phyloP scores from a whole-genome alignment of 1,140 invertebrate species.

The Monomorium pharaonis region DNA sequence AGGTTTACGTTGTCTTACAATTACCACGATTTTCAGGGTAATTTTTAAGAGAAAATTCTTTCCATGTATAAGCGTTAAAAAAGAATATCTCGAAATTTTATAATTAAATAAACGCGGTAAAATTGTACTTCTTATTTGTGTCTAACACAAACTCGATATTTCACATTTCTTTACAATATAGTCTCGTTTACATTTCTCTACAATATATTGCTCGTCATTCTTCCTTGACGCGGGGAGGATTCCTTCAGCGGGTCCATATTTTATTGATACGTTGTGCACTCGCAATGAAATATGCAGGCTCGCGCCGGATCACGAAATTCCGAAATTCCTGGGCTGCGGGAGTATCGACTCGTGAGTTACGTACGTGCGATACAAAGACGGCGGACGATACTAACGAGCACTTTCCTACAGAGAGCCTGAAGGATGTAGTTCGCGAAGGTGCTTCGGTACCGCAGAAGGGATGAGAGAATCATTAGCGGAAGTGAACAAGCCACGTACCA shows the following conservation, averaged over 20 bases:
- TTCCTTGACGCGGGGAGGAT: neutral
- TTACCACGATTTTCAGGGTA: too few relatives aligned
- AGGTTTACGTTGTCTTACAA: too few relatives aligned
- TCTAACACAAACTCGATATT: neutral
- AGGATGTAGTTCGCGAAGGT: conserved; percentile 10
- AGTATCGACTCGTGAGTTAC: conserved; percentile 39
- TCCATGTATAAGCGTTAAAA: too few relatives aligned
- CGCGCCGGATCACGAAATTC: conserved; percentile 39
- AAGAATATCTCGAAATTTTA: too few relatives aligned
- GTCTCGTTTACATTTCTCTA: neutral
- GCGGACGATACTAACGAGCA: conserved; percentile 32
- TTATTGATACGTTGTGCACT: conserved; percentile 33
- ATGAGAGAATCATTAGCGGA: conserved; percentile 39
- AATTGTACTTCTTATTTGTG: neutral
- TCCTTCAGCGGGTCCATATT: conserved; percentile 17
- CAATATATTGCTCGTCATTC: neutral
- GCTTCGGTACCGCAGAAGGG: neutral
- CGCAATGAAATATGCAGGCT: conserved; percentile 50
- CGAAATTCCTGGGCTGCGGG: conserved; percentile 32
- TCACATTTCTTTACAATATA: neutral
- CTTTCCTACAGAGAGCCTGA: conserved; percentile 34
- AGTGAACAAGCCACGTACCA: conserved; percentile 44
- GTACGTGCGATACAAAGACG: conserved; percentile 53
- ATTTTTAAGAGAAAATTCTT: too few relatives aligned
- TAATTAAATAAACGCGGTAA: neutral